phyloP scores from a whole-genome alignment of 2,797 vertebrate genomes.

The Catostomus latipinnis region DNA sequence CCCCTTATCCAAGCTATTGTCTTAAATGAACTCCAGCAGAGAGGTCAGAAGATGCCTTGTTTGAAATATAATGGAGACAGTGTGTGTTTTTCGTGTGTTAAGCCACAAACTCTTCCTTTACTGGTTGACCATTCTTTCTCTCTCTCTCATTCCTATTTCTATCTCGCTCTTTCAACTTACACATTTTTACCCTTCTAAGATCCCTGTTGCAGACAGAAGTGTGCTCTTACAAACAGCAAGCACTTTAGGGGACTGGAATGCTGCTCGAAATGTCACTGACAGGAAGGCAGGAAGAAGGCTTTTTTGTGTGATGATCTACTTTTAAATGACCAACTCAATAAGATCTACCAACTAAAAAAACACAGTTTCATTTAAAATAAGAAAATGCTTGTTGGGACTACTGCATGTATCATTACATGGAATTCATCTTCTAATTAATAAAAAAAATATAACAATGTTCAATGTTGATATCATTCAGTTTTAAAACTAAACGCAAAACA shows the following conservation, averaged over 20 bases:
- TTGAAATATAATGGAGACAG: constrained; percentile 36
- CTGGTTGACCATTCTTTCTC: constrained; percentile 19
- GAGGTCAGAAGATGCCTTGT: constrained; percentile 26
- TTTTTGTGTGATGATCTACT: too few relatives aligned
- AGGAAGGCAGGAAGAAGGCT: constrained; percentile 41
- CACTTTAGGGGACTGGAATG: constrained; percentile 48
- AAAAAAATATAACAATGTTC: too few relatives aligned
- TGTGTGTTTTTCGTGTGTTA: constrained; percentile 28
- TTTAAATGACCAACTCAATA: too few relatives aligned
- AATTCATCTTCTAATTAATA: too few relatives aligned
- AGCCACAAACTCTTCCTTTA: constrained; percentile 14
- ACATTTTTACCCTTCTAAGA: constrained; percentile 7
- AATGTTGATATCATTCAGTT: too few relatives aligned
- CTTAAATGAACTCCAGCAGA: constrained; percentile 36
- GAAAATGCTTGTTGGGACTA: too few relatives aligned
- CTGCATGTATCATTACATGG: too few relatives aligned
- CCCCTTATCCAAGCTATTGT: constrained; percentile 47
- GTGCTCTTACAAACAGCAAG: constrained; percentile 56
- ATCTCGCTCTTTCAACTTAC: constrained; percentile 17
- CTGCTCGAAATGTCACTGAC: constrained; percentile 44
- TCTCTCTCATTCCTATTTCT: background rate
- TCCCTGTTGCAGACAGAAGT: constrained; percentile 38
- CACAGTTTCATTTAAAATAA: too few relatives aligned
- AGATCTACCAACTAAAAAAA: too few relatives aligned
- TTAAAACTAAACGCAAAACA: too few relatives aligned